Evolutionary conservation across 2,888 invertebrate species (phyloP).

Genomic region (Pandemis corylana): DNA sequence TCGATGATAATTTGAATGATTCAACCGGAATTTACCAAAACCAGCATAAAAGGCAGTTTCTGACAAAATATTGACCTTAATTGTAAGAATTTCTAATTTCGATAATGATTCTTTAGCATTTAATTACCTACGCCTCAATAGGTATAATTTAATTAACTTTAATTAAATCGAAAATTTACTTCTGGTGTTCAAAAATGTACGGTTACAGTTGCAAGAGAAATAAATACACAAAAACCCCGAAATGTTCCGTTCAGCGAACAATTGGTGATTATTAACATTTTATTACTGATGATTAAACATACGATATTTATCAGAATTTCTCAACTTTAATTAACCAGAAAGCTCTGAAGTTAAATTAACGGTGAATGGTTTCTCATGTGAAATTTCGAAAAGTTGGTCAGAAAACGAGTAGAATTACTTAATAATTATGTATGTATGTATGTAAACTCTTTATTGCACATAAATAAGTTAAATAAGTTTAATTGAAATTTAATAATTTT

Average conservation of each 20-base stretch:
- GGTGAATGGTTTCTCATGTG: not conserved
- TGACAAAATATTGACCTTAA: too few species aligned
- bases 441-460: too few species aligned
- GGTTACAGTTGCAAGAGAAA: conserved; percentile 1
- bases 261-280: conserved; percentile 11
- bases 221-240: not conserved
- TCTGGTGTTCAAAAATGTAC: not conserved
- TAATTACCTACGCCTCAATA: too few species aligned
- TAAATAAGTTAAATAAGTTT: too few species aligned
- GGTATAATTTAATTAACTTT: not conserved
- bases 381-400: not conserved
- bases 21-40: too few species aligned
- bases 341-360: not conserved
- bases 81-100: too few species aligned
- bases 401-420: not conserved
- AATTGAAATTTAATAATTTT: too few species aligned
- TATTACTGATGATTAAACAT: conserved; percentile 18
- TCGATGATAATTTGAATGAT: too few species aligned
- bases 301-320: not conserved
- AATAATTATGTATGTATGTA: too few species aligned
- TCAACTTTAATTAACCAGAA: conserved; percentile 6
- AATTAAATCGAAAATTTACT: not conserved
- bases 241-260: not conserved
- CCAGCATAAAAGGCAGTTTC: too few species aligned
- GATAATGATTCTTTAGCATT: too few species aligned